Conservation (phyloP, 2,888 invertebrate species). For the Papilio elwesi region DNA sequence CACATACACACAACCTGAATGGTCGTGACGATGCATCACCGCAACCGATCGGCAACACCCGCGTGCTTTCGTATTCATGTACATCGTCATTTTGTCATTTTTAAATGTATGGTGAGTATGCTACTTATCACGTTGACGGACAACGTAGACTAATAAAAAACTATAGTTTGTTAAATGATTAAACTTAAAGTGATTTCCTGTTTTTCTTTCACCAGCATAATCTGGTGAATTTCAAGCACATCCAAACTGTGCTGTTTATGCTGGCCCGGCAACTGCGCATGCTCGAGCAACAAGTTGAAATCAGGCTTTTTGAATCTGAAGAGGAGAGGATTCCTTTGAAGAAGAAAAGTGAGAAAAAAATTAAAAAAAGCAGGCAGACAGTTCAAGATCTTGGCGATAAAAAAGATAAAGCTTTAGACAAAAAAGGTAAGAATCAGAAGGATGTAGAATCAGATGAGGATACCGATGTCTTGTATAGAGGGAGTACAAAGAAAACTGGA, state of each 20-base stretch:
- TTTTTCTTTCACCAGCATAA: constrained; percentile 54
- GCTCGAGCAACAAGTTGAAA: constrained; percentile 66
- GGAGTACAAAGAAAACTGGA: constrained; percentile 29
- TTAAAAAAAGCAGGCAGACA: constrained; percentile 2
- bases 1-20: no score
- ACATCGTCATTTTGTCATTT: no score
- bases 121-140: no score
- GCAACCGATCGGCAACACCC: no score
- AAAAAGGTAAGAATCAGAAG: constrained; percentile 18
- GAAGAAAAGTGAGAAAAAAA: constrained; percentile 37
- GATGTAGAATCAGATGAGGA: constrained; percentile 4
- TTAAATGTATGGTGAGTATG: no score
- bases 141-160: no score
- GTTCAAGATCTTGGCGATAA: neutral
- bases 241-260: constrained; percentile 67
- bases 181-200: neutral
- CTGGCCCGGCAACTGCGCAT: constrained; percentile 69
- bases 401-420: neutral
- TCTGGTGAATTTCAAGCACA: constrained; percentile 63
- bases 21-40: no score
- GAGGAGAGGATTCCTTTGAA: constrained; percentile 36
- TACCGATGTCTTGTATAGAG: neutral
- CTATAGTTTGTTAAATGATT: no score
- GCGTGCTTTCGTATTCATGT: no score
- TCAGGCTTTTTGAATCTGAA: constrained; percentile 50